Evolutionary conservation across 2,797 vertebrate species (phyloP), one percentile per base, ranked within the genome.

Genomic region (Ceyx erithaca): DNA sequence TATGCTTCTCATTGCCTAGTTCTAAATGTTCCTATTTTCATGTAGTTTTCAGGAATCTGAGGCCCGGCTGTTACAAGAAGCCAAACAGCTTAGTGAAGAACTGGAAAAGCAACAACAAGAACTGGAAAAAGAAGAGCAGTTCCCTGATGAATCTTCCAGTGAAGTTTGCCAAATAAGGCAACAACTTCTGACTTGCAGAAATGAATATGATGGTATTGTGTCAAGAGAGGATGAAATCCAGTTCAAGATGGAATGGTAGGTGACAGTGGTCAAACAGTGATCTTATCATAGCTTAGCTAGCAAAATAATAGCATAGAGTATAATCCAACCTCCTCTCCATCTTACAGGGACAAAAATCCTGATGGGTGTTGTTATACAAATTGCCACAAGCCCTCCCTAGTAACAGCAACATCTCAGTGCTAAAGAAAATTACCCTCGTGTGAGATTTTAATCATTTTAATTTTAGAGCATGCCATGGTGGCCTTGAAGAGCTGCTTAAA

Each of bases 1-100:
- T 45, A 35, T 41, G 23, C 26, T 52, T 84, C 25, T 28, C 58
- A 37, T 30, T 75, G 62, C 21, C 61, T 62, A 52, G 33, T 72
- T 82, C 85, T 78, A 52, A 85, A 9, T 61, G 43, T 45, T 76
- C 93, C 41, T 57, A 2, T 91, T 91, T 91, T 61, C 48, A 85
- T 85, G 35, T 88, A 99, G 99, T 63, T 96, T 97, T 28, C 99
- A 99, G 91, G 97, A 98, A 88, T 98, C 98, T 8, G 98, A 99
- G 97, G 87, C 98, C 62, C 97, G 96, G 26, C 97, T 99, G 89
- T 92, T 98, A 46, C 97, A 98, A 93, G 97, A 99, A 85, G 98
- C 97, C n/a, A 98, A 98, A 85, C 76, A 49, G 23, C 97, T 97
- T 79, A 97, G 96, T 4, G 96, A 95, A 46, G 96, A 98, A 90